Evolutionary conservation across 2,888 invertebrate species (phyloP).

Genomic region (Blastobasis adustella): DNA sequence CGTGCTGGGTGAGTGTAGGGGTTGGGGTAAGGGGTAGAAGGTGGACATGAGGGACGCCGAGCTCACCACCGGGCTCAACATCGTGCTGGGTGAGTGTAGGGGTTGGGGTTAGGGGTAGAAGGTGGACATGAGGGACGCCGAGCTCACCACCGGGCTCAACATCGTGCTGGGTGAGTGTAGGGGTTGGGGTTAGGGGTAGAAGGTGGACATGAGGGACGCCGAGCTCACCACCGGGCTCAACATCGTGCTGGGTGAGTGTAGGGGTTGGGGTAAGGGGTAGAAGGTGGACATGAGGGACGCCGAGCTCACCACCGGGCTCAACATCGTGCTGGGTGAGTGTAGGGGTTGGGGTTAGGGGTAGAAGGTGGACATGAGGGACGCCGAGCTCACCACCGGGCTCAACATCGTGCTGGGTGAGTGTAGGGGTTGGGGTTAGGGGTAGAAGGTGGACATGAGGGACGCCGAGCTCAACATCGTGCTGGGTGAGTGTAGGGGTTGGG

Average conservation of each 20-base stretch:
- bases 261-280: neutral
- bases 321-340: too few species aligned
- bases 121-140: neutral
- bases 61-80: neutral
- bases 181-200: neutral
- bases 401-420: too few species aligned
- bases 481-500: too few species aligned
- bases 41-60: neutral
- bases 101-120: neutral
- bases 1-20: slow-evolving; percentile 73
- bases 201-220: neutral
- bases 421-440: too few species aligned
- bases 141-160: neutral
- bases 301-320: too few species aligned
- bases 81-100: neutral
- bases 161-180: neutral
- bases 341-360: too few species aligned
- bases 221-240: neutral
- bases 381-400: too few species aligned
- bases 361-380: too few species aligned
- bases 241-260: neutral
- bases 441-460: too few species aligned
- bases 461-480: too few species aligned
- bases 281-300: too few species aligned
- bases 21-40: neutral